A percentile compares a stretch with the other conserved stretches of the same genome.
Evolutionary conservation across 2,888 invertebrate species (phyloP).

Genomic region (Spialia ferax): DNA sequence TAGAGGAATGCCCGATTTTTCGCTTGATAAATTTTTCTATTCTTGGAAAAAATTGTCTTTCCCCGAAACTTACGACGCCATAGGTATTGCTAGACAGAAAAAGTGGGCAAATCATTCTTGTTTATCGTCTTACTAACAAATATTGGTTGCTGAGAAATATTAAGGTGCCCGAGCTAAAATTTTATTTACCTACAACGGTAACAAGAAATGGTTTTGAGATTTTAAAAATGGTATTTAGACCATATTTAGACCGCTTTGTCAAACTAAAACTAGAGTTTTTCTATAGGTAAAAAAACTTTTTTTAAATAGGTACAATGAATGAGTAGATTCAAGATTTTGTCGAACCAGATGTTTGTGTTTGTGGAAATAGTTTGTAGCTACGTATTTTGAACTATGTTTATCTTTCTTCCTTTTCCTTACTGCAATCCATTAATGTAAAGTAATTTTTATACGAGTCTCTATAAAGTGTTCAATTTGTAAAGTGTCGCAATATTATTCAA

Average conservation of each 20-base stretch:
- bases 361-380: too few relatives aligned
- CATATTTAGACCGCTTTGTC: too few relatives aligned
- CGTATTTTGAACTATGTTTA: too few relatives aligned
- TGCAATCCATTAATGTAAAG: too few relatives aligned
- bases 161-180: not conserved
- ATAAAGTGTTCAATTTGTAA: not conserved
- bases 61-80: constrained; percentile 8
- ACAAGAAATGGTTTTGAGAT: not conserved
- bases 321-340: too few relatives aligned
- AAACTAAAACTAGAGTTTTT: too few relatives aligned
- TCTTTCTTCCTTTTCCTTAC: too few relatives aligned
- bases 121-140: constrained; percentile 7
- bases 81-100: constrained; percentile 12
- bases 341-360: too few relatives aligned
- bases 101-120: constrained; percentile 4
- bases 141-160: not conserved
- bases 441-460: too few relatives aligned
- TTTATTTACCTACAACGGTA: not conserved
- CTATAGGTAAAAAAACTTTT: too few relatives aligned
- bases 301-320: too few relatives aligned
- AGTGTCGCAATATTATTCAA: not conserved
- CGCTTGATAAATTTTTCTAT: constrained; percentile 39
- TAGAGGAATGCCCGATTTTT: constrained; percentile 42
- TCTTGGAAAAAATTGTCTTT: constrained; percentile 20
- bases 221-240: too few relatives aligned